Conservation (phyloP, 1,140 invertebrate genomes). For the Cydia amplana region DNA sequence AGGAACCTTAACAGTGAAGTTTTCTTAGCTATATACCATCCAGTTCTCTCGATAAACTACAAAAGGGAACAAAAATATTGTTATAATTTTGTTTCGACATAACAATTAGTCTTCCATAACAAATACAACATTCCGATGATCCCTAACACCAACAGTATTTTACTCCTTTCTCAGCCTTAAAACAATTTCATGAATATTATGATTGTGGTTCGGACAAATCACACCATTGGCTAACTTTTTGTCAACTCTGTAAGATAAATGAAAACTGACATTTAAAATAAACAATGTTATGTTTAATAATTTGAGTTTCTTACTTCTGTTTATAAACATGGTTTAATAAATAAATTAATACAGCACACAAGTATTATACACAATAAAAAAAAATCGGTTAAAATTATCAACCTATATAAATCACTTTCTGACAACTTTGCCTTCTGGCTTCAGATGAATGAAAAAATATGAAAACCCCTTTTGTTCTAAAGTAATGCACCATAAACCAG, state of each 20-base stretch:
- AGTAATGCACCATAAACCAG: conserved; percentile 8
- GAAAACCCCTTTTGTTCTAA: conserved; percentile 16
- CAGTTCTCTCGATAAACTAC: not conserved
- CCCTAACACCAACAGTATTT: too few relatives aligned
- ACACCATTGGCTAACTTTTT: too few relatives aligned
- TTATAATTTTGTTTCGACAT: not conserved
- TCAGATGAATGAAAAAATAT: not conserved
- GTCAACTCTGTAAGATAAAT: too few relatives aligned
- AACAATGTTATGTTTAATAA: too few relatives aligned
- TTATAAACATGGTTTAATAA: not conserved
- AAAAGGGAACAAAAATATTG: not conserved
- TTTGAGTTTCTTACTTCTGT: not conserved
- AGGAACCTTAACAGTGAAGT: not conserved
- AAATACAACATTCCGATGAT: too few relatives aligned
- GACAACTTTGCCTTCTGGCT: not conserved
- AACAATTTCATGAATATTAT: not conserved
- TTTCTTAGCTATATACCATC: not conserved
- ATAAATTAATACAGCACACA: not conserved
- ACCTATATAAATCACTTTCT: not conserved
- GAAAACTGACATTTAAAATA: too few relatives aligned
- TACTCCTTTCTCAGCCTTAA: not conserved
- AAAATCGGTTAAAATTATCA: not conserved
- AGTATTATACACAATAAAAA: not conserved
- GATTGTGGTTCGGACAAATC: not conserved
- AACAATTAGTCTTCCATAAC: not conserved